Evolutionary conservation across 2,113 vertebrate genomes (phyloP), one percentile per base, ranked within the genome.

Genomic region (Sminthopsis crassicaudata): DNA sequence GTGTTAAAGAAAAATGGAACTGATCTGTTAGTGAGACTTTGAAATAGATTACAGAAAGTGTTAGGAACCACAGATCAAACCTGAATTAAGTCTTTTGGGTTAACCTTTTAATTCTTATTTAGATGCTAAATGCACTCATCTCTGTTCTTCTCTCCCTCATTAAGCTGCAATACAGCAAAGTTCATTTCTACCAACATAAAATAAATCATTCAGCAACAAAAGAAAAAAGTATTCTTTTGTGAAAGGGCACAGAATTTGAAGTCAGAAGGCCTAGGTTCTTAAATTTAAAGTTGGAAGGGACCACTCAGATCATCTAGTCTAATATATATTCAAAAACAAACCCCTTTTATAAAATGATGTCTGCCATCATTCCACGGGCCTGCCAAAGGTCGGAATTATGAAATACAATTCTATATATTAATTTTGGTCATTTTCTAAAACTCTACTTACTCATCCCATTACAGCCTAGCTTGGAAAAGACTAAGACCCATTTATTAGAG

Each of bases 361-460:
- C 91, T 55, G 26, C 19, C 55, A 24, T 52, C 24, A 22, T 24
- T 57, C 26, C 84, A 23, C 91, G 50, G 90, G 27, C 2, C 6
- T 93, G 96, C 90, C 16, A 67, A n/a, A 92, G 46, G 12, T 30
- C 53, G 12, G 22, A 0, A 88, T 26, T 92, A 96, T 46, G n/a
- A 94, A 92, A 95, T 55, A 57, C 5, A 94, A 46, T 2, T 24
- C 11, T n/a, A 46, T 90, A 0, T 22, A 60, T 42, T 90, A 91
- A 95, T 57, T n/a, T 42, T 94, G 53, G 60, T 11, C 30, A 24
- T 93, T 7, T 95, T 50, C 60, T 46, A 46, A 95, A 93, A 57
- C 27, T 27, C 46, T 60, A 91, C 91, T 67, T 67, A 30, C 30
- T 27, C 60, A 36, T 19, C 30, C 60, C 60, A 67, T 67, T 36